These are phyloP conservation scores for Craniophora ligustri DNA, from an alignment of 2,888 invertebrate genomes.

Conservation along the genomic window DNA sequence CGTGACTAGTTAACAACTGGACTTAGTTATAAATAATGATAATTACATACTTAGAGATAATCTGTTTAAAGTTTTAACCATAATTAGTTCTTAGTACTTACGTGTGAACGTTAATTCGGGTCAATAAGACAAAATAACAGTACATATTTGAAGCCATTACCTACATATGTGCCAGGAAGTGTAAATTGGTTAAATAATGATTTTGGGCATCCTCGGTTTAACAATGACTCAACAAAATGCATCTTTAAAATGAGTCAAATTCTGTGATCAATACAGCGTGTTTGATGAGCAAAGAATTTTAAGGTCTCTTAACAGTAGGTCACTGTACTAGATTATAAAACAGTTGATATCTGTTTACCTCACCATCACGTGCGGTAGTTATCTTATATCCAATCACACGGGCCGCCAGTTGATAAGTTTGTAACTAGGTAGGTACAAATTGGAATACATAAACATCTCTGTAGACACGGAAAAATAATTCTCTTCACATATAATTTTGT, in stretches of 20 bases:
- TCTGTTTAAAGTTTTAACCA: neutral
- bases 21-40: neutral
- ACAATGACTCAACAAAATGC: conserved; percentile 16
- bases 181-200: conserved; percentile 11
- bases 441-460: conserved; percentile 6
- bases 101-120: conserved; percentile 6
- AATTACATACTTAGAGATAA: neutral
- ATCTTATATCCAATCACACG: conserved; percentile 21
- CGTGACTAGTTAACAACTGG: neutral
- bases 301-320: no score
- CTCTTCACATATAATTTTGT: no score
- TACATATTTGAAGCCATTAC: neutral
- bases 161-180: neutral
- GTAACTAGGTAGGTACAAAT: neutral
- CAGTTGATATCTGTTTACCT: conserved; percentile 10
- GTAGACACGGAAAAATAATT: neutral
- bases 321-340: neutral
- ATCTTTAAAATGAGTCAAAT: neutral
- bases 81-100: conserved; percentile 6
- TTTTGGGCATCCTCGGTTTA: conserved; percentile 8
- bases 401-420: conserved; percentile 11
- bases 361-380: conserved; percentile 18
- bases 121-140: neutral
- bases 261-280: neutral
- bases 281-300: neutral